These are phyloP conservation scores for Vollenhovia emeryi DNA, from an alignment of 1,140 invertebrate species.

Conservation along the genomic window DNA sequence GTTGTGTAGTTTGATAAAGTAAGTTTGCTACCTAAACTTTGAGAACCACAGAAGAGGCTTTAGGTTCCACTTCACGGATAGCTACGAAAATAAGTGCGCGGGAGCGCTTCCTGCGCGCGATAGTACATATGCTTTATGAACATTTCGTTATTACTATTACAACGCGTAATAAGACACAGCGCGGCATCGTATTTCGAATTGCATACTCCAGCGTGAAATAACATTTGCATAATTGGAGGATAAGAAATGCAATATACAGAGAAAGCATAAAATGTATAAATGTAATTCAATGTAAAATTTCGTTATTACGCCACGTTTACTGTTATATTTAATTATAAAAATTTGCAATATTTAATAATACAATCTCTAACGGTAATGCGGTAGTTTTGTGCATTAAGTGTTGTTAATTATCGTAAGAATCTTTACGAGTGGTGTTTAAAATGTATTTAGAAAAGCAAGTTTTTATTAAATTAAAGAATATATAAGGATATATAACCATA, in stretches of 20 bases:
- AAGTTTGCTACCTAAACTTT: constrained; percentile 56
- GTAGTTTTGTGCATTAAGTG: background rate
- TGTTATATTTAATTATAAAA: background rate
- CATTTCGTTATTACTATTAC: constrained; percentile 52
- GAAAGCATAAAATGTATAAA: background rate
- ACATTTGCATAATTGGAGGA: constrained; percentile 18
- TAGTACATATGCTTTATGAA: constrained; percentile 42
- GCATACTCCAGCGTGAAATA: constrained; percentile 1
- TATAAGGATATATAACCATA: background rate
- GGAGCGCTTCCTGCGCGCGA: background rate
- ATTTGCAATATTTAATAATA: background rate
- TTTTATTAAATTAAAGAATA: background rate
- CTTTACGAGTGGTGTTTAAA: background rate
- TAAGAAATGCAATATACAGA: constrained; percentile 21
- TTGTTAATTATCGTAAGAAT: background rate
- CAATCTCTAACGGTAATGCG: background rate
- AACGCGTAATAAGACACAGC: constrained; percentile 31
- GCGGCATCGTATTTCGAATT: constrained; percentile 19
- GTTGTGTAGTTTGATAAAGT: constrained; percentile 57
- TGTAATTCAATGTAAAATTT: background rate
- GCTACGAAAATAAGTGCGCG: constrained; percentile 38
- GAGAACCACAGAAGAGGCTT: constrained; percentile 52
- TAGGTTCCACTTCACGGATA: constrained; percentile 51
- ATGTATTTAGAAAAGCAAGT: background rate
- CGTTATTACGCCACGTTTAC: background rate